Percentiles rank a stretch among this genome's conserved stretches.
Conservation (phyloP, 1,140 invertebrate species). For the Watersipora subatra region DNA sequence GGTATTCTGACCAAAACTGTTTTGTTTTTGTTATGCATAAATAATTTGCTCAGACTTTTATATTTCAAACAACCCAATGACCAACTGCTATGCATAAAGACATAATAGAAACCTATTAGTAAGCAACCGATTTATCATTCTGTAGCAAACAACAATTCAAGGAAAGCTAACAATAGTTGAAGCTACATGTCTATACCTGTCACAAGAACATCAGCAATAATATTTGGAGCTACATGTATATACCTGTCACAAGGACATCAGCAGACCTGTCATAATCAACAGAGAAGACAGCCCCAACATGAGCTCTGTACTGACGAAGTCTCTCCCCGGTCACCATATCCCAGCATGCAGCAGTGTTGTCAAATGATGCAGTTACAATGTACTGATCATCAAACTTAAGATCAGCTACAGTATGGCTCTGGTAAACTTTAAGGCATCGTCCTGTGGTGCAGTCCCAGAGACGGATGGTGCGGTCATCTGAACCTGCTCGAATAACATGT, state of each 20-base stretch:
- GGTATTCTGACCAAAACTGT: no score
- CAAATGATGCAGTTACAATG: slow-evolving; percentile 22
- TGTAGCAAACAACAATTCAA: background rate
- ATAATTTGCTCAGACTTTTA: no score
- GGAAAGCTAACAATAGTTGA: background rate
- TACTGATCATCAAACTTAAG: slow-evolving; percentile 19
- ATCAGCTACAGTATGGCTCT: slow-evolving; percentile 20
- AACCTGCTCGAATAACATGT: slow-evolving; percentile 12
- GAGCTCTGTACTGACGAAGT: slow-evolving; percentile 18
- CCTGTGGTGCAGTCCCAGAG: slow-evolving; percentile 16
- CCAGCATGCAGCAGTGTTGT: slow-evolving; percentile 23
- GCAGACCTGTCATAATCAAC: slow-evolving; percentile 71
- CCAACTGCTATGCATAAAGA: background rate
- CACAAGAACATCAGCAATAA: background rate
- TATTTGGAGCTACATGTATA: background rate
- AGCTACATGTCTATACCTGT: background rate
- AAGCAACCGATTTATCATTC: background rate
- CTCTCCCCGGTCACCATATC: slow-evolving; percentile 17
- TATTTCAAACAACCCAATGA: no score
- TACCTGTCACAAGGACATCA: slow-evolving; percentile 66
- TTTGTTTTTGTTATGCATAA: no score
- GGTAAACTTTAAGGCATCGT: slow-evolving; percentile 15
- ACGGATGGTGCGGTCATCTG: slow-evolving; percentile 20
- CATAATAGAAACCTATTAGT: background rate
- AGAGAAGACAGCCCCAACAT: slow-evolving; percentile 20